Conservation (phyloP, 2,888 invertebrate genomes). For the Sinhomidia bicolor region DNA sequence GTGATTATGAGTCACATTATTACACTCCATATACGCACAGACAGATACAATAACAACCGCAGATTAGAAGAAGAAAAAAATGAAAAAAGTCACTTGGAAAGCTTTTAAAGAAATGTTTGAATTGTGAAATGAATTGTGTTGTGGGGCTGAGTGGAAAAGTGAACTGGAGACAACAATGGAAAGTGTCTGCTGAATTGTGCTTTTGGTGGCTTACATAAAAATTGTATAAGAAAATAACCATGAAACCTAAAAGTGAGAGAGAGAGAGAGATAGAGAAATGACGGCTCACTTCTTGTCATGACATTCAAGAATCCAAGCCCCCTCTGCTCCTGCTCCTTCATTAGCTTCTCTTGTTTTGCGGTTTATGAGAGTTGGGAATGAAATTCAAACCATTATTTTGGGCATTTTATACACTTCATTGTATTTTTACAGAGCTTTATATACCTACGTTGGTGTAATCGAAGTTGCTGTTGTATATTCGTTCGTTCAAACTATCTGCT, state of each 20-base stretch:
- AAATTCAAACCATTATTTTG: slow-evolving; percentile 64
- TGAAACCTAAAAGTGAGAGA: neutral
- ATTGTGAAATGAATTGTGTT: slow-evolving; percentile 7
- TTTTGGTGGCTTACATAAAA: slow-evolving; percentile 12
- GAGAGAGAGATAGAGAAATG: slow-evolving; percentile 22
- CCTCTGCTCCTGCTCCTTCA: slow-evolving; percentile 60
- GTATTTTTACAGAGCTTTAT: neutral
- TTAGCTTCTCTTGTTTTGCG: slow-evolving; percentile 72
- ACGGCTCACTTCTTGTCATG: slow-evolving; percentile 66
- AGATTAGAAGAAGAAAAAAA: slow-evolving; percentile 45
- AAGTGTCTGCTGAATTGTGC: slow-evolving; percentile 46
- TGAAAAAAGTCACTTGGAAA: slow-evolving; percentile 30
- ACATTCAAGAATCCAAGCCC: slow-evolving; percentile 58
- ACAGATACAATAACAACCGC: slow-evolving; percentile 31
- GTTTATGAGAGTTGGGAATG: slow-evolving; percentile 66
- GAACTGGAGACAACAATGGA: slow-evolving; percentile 67
- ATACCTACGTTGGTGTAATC: neutral
- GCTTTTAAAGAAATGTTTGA: slow-evolving; percentile 47
- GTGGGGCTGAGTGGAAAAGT: slow-evolving; percentile 13
- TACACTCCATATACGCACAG: slow-evolving; percentile 63
- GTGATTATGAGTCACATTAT: slow-evolving; percentile 63
- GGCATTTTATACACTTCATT: slow-evolving; percentile 62
- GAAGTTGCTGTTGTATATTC: neutral
- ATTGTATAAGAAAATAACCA: neutral
- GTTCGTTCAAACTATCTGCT: neutral